A percentile compares a stretch with the other conserved stretches of the same genome.
Conservation (phyloP, 2,797 vertebrate species). For the Liasis olivaceus region DNA sequence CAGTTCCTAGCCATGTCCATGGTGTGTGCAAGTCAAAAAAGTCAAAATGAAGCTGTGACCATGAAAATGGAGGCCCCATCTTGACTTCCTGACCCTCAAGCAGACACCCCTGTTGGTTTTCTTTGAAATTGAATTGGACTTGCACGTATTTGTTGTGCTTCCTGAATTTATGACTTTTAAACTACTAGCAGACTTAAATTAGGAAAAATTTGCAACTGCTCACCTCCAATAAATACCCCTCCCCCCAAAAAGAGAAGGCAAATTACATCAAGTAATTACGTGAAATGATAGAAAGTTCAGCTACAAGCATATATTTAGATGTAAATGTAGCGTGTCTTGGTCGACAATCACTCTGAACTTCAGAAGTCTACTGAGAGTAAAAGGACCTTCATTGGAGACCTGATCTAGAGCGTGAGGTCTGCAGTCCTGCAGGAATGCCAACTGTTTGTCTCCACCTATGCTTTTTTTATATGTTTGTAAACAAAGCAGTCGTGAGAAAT, state of each 20-base stretch:
- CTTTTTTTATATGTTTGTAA: neutral
- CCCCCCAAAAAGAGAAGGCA: neutral
- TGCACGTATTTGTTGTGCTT: too few relatives aligned
- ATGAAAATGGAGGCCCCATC: too few relatives aligned
- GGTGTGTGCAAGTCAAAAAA: too few relatives aligned
- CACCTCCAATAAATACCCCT: neutral
- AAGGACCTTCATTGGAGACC: neutral
- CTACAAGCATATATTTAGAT: neutral
- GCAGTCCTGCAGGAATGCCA: neutral
- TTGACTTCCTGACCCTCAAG: too few relatives aligned
- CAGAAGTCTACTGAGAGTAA: neutral
- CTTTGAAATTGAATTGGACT: too few relatives aligned
- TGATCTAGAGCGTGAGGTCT: neutral
- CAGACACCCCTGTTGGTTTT: too few relatives aligned
- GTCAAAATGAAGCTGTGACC: too few relatives aligned
- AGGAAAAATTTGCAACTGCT: neutral
- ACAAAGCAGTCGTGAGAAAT: neutral
- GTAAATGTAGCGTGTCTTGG: neutral
- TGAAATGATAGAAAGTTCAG: neutral
- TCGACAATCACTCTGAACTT: too few relatives aligned
- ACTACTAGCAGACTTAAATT: too few relatives aligned
- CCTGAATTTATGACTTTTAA: too few relatives aligned
- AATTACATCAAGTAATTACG: neutral
- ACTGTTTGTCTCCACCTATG: neutral
- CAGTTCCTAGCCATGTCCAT: neutral